A percentile compares a stretch with the other conserved stretches of the same genome.
Evolutionary conservation across 2,113 vertebrate genomes (phyloP).

Genomic region (Hippocampus zosterae): DNA sequence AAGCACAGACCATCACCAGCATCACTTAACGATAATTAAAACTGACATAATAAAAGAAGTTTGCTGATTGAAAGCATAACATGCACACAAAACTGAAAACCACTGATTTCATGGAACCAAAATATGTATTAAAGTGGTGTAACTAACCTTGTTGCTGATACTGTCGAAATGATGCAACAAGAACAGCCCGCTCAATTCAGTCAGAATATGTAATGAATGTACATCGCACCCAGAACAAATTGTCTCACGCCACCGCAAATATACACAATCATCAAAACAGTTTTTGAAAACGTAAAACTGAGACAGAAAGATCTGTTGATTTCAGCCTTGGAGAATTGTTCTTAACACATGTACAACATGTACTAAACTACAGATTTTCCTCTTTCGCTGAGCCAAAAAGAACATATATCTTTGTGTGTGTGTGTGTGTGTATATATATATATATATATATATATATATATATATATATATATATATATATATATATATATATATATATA

Average conservation of each 20-base stretch:
- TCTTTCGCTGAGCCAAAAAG: too few relatives aligned
- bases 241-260: conserved; percentile 4
- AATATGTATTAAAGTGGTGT: conserved; percentile 7
- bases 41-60: background rate
- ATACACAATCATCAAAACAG: conserved; percentile 13
- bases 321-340: background rate
- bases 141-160: conserved; percentile 12
- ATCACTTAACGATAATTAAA: conserved; percentile 2
- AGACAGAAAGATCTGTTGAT: conserved; percentile 11
- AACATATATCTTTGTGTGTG: too few relatives aligned
- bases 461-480: too few relatives aligned
- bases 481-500: too few relatives aligned
- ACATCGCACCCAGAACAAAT: background rate
- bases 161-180: conserved; percentile 12
- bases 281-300: background rate
- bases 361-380: background rate
- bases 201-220: conserved; percentile 15
- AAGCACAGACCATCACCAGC: conserved; percentile 3
- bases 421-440: too few relatives aligned
- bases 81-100: background rate
- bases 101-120: background rate
- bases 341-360: background rate
- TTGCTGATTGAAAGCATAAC: conserved; percentile 7
- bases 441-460: too few relatives aligned
- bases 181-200: background rate